Evolutionary conservation across 2,888 invertebrate species (phyloP).

Genomic region (Conomelus anceps): DNA sequence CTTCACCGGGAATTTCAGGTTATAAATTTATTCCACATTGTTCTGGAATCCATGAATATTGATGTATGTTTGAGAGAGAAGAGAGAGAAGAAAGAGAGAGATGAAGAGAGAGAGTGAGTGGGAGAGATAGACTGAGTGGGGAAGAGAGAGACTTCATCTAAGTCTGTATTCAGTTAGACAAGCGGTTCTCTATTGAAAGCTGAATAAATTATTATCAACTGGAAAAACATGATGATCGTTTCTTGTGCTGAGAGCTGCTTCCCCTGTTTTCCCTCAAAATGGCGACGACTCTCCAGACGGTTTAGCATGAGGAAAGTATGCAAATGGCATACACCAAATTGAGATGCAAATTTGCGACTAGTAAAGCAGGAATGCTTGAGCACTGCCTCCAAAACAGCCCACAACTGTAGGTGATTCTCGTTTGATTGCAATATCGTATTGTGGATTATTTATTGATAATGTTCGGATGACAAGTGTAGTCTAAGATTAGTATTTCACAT

Average conservation of each 20-base stretch:
- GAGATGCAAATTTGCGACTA: neutral
- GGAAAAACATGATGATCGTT: neutral
- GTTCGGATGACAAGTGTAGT: too few species aligned
- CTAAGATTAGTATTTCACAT: too few species aligned
- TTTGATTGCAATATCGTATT: too few species aligned
- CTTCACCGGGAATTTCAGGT: too few species aligned
- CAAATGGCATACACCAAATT: neutral
- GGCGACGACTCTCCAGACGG: neutral
- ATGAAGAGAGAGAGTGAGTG: too few species aligned
- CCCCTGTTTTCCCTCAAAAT: neutral
- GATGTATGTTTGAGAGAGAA: neutral
- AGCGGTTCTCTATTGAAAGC: neutral
- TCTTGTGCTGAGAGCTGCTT: neutral
- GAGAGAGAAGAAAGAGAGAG: too few species aligned
- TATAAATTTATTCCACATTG: too few species aligned
- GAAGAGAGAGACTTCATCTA: too few species aligned
- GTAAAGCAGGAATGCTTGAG: neutral
- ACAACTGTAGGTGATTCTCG: neutral
- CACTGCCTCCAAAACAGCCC: neutral
- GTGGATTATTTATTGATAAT: too few species aligned
- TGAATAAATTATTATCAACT: neutral
- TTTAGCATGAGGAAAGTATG: neutral
- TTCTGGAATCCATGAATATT: neutral
- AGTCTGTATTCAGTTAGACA: too few species aligned
- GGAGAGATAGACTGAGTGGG: too few species aligned